Conservation (phyloP, 2,113 vertebrate species). For the Gila orcuttii region DNA sequence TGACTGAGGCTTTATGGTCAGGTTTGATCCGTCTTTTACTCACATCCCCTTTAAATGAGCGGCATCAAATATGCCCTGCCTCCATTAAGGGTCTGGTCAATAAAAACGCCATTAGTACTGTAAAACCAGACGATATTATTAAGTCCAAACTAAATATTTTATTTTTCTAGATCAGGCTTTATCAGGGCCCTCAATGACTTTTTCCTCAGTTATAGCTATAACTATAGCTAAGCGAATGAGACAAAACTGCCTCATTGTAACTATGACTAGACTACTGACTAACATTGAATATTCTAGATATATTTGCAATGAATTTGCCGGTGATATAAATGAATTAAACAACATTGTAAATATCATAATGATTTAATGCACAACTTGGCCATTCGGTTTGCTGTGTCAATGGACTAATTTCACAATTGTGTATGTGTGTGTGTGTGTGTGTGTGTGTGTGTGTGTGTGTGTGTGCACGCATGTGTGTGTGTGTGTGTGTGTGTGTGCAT, state of each 20-base stretch:
- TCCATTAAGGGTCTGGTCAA: conserved; percentile 95
- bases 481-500: too few species aligned
- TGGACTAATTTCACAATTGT: not conserved
- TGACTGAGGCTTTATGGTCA: conserved; percentile 86
- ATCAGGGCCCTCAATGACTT: conserved; percentile 72
- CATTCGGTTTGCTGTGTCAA: not conserved
- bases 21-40: conserved; percentile 94
- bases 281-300: not conserved
- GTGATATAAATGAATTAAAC: not conserved
- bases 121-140: conserved; percentile 98
- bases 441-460: too few species aligned
- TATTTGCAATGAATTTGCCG: conserved; percentile 55
- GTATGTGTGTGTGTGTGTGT: too few species aligned
- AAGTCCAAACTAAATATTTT: conserved; percentile 98
- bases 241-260: conserved; percentile 61
- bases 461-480: too few species aligned
- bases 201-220: conserved; percentile 85
- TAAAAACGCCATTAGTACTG: conserved; percentile 97
- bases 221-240: conserved; percentile 81
- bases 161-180: conserved; percentile 84
- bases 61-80: conserved; percentile 95
- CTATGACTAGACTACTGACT: not conserved
- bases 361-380: not conserved
- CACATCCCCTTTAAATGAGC: conserved; percentile 96
- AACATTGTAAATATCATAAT: not conserved